phyloP scores from a whole-genome alignment of 2,113 vertebrate genomes.

The Cavia aperea region DNA sequence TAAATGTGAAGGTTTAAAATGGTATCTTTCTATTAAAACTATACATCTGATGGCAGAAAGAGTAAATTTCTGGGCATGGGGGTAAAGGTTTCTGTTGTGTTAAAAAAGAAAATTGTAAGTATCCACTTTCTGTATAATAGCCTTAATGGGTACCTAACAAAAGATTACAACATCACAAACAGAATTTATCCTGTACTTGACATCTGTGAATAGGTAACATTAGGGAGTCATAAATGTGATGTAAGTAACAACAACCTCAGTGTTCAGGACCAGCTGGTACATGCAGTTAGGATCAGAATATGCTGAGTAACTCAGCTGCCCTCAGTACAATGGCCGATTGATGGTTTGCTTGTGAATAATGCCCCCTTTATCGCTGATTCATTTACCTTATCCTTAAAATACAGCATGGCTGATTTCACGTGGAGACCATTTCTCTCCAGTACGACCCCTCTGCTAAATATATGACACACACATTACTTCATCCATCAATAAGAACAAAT shows the following conservation, averaged over 20 bases:
- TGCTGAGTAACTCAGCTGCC: constrained; percentile 49
- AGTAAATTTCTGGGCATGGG: background rate
- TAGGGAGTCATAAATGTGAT: constrained; percentile 42
- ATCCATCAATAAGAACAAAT: background rate
- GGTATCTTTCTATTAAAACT: background rate
- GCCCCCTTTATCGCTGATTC: background rate
- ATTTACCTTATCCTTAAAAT: constrained; percentile 39
- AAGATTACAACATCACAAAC: constrained; percentile 40
- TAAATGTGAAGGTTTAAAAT: background rate
- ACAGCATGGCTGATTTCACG: background rate
- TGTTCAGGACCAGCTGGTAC: background rate
- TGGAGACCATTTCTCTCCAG: background rate
- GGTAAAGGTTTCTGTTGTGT: background rate
- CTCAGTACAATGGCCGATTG: constrained; percentile 24
- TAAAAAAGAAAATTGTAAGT: background rate
- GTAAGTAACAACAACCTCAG: constrained; percentile 47
- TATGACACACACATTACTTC: background rate
- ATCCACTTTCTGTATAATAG: constrained; percentile 24
- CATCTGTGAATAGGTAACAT: constrained; percentile 36
- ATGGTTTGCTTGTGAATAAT: background rate
- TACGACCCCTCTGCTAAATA: background rate
- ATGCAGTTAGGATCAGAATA: constrained; percentile 13
- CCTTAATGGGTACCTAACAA: constrained; percentile 28
- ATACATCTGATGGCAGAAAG: background rate
- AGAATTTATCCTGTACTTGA: constrained; percentile 40